These are phyloP conservation scores for Buceros bicornis DNA, from an alignment of 2,797 vertebrate species.

Conservation along the genomic window DNA sequence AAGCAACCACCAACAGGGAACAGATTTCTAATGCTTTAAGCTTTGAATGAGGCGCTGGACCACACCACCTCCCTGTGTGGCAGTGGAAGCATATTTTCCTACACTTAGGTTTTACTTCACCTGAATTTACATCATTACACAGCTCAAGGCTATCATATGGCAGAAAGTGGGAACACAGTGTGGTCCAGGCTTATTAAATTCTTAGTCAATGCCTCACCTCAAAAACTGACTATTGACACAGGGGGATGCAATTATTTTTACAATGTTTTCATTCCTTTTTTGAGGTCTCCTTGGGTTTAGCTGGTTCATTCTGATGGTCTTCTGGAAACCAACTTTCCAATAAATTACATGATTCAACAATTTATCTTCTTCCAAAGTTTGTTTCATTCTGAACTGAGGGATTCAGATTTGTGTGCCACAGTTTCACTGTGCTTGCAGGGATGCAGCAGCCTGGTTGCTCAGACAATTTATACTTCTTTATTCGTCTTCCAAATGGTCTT, in stretches of 20 bases:
- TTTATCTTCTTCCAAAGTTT: conserved; percentile 3
- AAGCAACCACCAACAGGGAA: background rate
- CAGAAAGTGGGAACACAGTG: background rate
- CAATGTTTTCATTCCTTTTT: background rate
- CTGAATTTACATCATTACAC: background rate
- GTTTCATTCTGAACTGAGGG: background rate
- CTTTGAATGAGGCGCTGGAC: background rate
- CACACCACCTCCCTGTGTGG: background rate
- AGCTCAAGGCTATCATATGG: background rate
- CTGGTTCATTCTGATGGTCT: background rate
- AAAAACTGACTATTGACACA: background rate
- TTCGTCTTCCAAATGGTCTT: background rate
- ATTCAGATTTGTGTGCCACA: background rate
- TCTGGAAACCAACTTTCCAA: conserved; percentile 24
- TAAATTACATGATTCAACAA: background rate
- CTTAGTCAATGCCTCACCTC: background rate
- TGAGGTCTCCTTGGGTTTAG: conserved; percentile 31
- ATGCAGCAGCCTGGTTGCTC: background rate
- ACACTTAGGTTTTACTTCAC: background rate
- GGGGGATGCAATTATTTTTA: background rate
- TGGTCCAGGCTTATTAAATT: background rate
- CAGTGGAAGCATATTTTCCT: background rate
- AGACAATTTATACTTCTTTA: background rate
- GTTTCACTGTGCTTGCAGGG: background rate
- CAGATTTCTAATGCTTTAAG: background rate